These are phyloP conservation scores for Drosophila sp. DNA, from an alignment of 1,140 invertebrate genomes.

Conservation along the genomic window DNA sequence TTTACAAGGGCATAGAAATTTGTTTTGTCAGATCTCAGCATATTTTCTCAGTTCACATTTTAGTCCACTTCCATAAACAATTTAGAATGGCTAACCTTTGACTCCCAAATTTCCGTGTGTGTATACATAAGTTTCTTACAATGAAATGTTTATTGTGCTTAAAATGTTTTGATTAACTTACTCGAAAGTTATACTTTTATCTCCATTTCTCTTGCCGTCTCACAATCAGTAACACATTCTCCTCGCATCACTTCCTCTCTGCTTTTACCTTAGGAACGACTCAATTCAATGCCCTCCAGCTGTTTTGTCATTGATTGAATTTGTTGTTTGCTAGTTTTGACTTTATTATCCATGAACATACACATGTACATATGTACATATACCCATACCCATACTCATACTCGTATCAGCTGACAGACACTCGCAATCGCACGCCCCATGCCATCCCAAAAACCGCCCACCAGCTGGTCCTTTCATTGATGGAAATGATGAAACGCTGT, in stretches of 20 bases:
- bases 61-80: too few relatives aligned
- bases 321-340: slow-evolving; percentile 33
- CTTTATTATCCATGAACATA: slow-evolving; percentile 1
- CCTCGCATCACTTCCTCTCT: neutral
- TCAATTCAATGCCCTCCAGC: slow-evolving; percentile 25
- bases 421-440: neutral
- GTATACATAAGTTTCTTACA: too few relatives aligned
- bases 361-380: neutral
- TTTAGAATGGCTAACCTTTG: too few relatives aligned
- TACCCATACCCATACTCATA: neutral
- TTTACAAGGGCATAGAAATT: too few relatives aligned
- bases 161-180: neutral
- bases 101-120: too few relatives aligned
- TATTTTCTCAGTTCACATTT: too few relatives aligned
- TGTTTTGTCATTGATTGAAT: slow-evolving; percentile 49
- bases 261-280: slow-evolving; percentile 15
- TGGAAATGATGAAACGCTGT: slow-evolving; percentile 19
- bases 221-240: neutral
- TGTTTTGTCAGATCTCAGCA: too few relatives aligned
- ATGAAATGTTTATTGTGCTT: neutral
- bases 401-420: neutral
- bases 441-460: neutral
- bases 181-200: neutral
- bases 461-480: slow-evolving; percentile 17
- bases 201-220: neutral